Base-by-base conservation (phyloP, 2,113 vertebrate species). In the Cavia aperea region DNA sequence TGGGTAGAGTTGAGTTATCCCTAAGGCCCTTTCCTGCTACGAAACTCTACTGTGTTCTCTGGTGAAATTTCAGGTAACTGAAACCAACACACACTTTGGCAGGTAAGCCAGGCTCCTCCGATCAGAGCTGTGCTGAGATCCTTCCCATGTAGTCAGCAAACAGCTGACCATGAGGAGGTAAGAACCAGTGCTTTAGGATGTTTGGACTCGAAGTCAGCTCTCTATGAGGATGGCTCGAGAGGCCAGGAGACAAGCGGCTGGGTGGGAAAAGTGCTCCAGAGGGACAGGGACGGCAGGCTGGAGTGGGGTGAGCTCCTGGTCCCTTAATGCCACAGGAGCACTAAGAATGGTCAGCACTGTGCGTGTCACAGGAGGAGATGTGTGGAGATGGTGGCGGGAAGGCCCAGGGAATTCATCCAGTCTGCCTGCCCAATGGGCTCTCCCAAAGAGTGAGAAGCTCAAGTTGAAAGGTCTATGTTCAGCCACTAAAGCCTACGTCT, bases 41-140 rank as follows among this genome's bases (percentile, higher is more conserved):
- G 77, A 95, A 93, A 75, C 86, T 72, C 63, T 81, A n/a, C 33
- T 92, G 56, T 43, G 79, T 43, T 91, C 65, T 91, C 54, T 51
- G 58, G 9, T 79, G 92, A 54, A 82, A 87, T 78, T 87, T 73
- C 54, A 90, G 79, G 49, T 89, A 23, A 49, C 60, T 70, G 58
- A 51, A 68, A 83, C 87, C 60, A 49, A 49, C 49, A 58, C 21
- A 9, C 43, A 18, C 56, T 56, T 56, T 56, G 18, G 56, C 56
- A 15, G 56, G 15, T 65, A 68, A 90, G 54, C 33, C 77, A 36
- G 73, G 7, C 7, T 58, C 43, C 19, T 31, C 33, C 63, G n/a
- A 62, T 65, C 49, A 93, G 82, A 89, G 87, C n/a, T 33, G 18
- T 16, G 49, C 18, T 63, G 65, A 94, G 90, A 93, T 72, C 81